Conservation (phyloP, 2,797 vertebrate species). For the Scleropages formosus region DNA sequence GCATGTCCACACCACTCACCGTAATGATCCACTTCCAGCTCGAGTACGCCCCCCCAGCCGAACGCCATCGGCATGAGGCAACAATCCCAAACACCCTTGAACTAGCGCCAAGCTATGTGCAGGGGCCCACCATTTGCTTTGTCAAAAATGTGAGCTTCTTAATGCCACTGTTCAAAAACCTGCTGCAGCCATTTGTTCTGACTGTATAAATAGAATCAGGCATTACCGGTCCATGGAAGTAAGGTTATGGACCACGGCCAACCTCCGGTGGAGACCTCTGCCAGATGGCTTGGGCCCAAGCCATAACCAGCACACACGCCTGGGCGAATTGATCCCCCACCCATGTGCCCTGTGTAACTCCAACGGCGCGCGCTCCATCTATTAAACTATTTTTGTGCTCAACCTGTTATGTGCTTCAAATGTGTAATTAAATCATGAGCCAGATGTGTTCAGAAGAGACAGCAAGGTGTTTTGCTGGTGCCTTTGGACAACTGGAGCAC, state of each 20-base stretch:
- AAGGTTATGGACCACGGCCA: constrained; percentile 65
- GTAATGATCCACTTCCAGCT: constrained; percentile 18
- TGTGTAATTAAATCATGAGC: constrained; percentile 31
- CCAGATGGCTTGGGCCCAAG: constrained; percentile 66
- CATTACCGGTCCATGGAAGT: constrained; percentile 64
- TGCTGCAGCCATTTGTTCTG: constrained; percentile 66
- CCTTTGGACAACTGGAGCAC: constrained; percentile 9
- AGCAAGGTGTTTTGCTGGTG: constrained; percentile 21
- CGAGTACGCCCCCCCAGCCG: constrained; percentile 37
- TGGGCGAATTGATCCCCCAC: constrained; percentile 50
- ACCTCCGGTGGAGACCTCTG: constrained; percentile 54
- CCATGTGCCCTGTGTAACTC: constrained; percentile 44
- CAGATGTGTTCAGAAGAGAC: constrained; percentile 30
- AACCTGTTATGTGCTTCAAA: constrained; percentile 37
- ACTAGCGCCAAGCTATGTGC: constrained; percentile 48
- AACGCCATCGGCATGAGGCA: constrained; percentile 49
- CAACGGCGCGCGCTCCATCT: constrained; percentile 28
- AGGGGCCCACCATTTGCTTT: constrained; percentile 56
- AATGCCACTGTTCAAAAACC: constrained; percentile 58
- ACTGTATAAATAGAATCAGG: constrained; percentile 71
- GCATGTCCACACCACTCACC: constrained; percentile 35
- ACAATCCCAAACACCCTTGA: constrained; percentile 57
- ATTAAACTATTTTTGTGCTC: constrained; percentile 40
- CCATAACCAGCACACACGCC: constrained; percentile 48
- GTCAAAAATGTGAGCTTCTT: constrained; percentile 59